phyloP scores from a whole-genome alignment of 2,113 vertebrate species.

The Dasyornis broadbenti region DNA sequence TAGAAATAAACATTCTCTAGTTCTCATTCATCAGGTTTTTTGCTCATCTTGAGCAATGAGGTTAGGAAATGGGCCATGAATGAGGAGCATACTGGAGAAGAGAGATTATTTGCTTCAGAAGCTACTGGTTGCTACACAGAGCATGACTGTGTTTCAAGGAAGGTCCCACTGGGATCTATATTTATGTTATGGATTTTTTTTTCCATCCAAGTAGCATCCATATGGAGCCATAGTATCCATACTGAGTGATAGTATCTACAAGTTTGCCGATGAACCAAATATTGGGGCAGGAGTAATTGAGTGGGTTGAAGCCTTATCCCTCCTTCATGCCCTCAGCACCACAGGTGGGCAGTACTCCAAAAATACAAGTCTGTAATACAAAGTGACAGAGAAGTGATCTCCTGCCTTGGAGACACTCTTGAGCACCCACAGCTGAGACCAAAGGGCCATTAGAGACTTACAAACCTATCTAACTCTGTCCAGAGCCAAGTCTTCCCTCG shows the following conservation, averaged over 20 bases:
- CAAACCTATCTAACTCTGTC: not conserved
- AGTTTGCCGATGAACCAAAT: not conserved
- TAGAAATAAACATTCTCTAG: not conserved
- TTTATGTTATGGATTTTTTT: not conserved
- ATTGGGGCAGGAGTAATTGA: not conserved
- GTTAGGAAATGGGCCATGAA: not conserved
- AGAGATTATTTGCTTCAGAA: not conserved
- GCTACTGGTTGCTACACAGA: not conserved
- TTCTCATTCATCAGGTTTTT: not conserved
- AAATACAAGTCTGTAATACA: not conserved
- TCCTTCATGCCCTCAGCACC: not conserved
- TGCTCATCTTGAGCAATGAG: not conserved
- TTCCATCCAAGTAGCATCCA: not conserved
- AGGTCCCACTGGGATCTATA: not conserved
- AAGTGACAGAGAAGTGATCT: not conserved
- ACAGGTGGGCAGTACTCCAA: not conserved
- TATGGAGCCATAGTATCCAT: not conserved
- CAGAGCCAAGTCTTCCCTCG: not conserved
- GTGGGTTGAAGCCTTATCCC: not conserved
- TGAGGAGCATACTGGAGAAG: not conserved
- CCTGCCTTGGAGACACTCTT: not conserved
- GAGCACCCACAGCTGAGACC: not conserved
- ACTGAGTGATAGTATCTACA: not conserved
- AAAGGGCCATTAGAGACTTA: not conserved
- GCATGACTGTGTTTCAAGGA: not conserved